Evolutionary conservation across 23 tunicate species (phyloP).

Genomic region (Corella eumyota): DNA sequence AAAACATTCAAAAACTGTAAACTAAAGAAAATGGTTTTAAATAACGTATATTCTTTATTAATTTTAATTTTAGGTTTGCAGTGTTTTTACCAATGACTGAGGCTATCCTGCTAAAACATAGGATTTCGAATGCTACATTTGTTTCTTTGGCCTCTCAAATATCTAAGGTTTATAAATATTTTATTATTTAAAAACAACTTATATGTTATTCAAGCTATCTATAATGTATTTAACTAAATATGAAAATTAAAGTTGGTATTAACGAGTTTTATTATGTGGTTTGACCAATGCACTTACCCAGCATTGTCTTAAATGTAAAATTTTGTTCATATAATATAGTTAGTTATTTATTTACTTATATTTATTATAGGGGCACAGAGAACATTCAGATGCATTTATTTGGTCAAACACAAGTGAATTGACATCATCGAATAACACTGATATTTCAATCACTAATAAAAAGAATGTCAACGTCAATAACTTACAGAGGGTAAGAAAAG

Average conservation of each 20-base stretch:
- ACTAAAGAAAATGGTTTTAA: too few relatives aligned
- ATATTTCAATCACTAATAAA: constrained; percentile 25
- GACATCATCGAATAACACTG: constrained; percentile 14
- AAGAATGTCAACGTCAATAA: constrained; percentile 54
- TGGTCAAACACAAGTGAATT: constrained; percentile 34
- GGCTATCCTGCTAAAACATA: constrained; percentile 46
- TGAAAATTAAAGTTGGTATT: too few relatives aligned
- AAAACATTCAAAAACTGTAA: too few relatives aligned
- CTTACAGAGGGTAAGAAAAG: constrained; percentile 39
- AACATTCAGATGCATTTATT: constrained; percentile 44
- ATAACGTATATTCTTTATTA: too few relatives aligned
- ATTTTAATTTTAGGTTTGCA: constrained; percentile 33
- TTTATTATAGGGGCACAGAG: too few relatives aligned
- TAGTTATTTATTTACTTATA: too few relatives aligned
- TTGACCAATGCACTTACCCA: too few relatives aligned
- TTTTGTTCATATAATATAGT: too few relatives aligned
- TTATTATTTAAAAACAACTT: neutral
- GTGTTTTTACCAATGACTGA: constrained; percentile 47
- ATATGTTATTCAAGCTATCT: neutral
- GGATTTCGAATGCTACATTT: constrained; percentile 33
- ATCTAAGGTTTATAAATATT: constrained; percentile 30
- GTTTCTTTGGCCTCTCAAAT: constrained; percentile 50
- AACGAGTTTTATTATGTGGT: too few relatives aligned
- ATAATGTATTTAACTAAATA: too few relatives aligned
- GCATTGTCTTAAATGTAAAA: too few relatives aligned